A percentile compares a stretch with the other conserved stretches of the same genome.
Conservation (phyloP, 2,113 vertebrate species). For the Malurus melanocephalus region DNA sequence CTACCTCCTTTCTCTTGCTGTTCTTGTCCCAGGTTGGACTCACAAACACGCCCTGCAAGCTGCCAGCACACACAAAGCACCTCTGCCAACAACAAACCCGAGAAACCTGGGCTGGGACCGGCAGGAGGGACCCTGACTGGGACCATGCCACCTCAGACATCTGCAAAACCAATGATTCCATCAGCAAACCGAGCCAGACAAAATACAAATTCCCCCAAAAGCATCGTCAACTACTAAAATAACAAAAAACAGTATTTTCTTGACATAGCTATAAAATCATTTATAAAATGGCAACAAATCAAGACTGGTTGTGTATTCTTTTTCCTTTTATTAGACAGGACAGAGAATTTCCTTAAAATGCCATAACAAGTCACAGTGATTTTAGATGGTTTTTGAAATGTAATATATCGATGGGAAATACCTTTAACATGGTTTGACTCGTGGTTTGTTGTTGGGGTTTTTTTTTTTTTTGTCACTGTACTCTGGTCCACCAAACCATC, state of each 20-base stretch:
- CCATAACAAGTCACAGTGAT: conserved; percentile 72
- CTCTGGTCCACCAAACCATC: conserved; percentile 62
- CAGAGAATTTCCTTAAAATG: conserved; percentile 65
- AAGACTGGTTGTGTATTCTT: conserved; percentile 37
- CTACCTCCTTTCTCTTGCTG: neutral
- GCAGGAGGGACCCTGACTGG: neutral
- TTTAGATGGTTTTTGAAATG: conserved; percentile 64
- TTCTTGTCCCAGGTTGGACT: neutral
- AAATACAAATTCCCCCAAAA: neutral
- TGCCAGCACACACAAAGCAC: neutral
- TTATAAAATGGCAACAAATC: conserved; percentile 39
- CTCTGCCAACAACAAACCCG: neutral
- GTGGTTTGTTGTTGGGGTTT: neutral
- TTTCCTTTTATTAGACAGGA: conserved; percentile 69
- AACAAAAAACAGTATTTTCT: neutral
- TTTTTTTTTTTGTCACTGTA: conserved; percentile 21
- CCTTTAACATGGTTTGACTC: neutral
- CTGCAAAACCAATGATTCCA: conserved; percentile 6
- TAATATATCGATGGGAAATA: conserved; percentile 37
- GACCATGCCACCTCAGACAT: neutral
- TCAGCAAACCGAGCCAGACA: neutral
- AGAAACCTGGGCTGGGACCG: neutral
- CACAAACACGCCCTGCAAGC: neutral
- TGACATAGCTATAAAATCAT: neutral
- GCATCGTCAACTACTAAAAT: neutral